Evolutionary conservation across 2,113 vertebrate genomes (phyloP), one percentile per base, ranked within the genome.

Genomic region (Pipa parva): DNA sequence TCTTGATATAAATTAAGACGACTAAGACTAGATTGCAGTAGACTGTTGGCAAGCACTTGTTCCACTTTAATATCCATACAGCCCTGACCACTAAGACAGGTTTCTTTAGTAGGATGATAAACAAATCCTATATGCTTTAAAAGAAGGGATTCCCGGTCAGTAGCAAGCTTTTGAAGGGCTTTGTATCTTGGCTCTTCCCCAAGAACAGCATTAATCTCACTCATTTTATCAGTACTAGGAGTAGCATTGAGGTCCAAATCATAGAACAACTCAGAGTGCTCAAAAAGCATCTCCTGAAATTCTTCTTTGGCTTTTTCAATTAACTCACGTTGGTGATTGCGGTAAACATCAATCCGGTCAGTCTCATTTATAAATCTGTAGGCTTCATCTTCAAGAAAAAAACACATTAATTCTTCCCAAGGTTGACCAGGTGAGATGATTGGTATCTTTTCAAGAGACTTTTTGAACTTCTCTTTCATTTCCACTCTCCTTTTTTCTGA

Each of bases 231-330:
- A 67, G 87, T 92, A 81, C 93, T 99, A 18, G 95, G 96, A 63
- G 96, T 98, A 78, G 96, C 97, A 71, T 98, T 98, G 66, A 99
- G 89, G 86, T 99, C 97, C 79, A 99, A 80, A 85, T 99, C 97
- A 78, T 98, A 98, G 89, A 99, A 99, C 6, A 99, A 85, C 78
- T 99, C 96, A 21, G 96, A 94, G 39, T 98, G 95, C 79, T 99
- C 96, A 81, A 99, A 98, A 81, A 99, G 94, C 97, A 99, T 97
- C 92, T 99, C 95, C 88, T 99, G 97, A 89, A 99, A 99, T 82
- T 98, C 96, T 83, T 99, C 96, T 91, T 98, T 98, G 89, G 96
- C 96, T 90, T 93, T 92, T 91, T 99, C 95, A 83, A 98, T 94
- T 78, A 99, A 97, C 88, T 99, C 96, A 79, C 92, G 90, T 86